Conservation (phyloP, 2,113 vertebrate species). For the Myiozetetes cayanensis region DNA sequence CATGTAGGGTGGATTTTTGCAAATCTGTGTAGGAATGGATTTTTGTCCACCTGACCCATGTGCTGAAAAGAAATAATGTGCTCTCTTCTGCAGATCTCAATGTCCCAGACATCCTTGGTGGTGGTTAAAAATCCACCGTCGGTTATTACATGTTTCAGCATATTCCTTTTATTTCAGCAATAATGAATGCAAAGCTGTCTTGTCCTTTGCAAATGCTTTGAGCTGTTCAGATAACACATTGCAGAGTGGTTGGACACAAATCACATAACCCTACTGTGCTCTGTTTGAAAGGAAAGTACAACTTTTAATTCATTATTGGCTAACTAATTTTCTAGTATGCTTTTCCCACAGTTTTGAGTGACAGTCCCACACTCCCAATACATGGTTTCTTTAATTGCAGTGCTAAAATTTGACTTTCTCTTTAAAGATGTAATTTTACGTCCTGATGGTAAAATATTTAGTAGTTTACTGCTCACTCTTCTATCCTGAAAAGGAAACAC, state of each 20-base stretch:
- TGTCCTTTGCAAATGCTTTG: constrained; percentile 20
- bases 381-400: neutral
- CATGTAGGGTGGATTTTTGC: neutral
- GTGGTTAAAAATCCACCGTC: neutral
- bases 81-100: neutral
- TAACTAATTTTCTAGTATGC: constrained; percentile 24
- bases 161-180: constrained; percentile 8
- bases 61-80: neutral
- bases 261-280: neutral
- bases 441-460: neutral
- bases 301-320: constrained; percentile 23
- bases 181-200: constrained; percentile 40
- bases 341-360: constrained; percentile 13
- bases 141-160: neutral
- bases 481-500: constrained; percentile 5
- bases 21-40: neutral
- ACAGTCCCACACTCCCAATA: neutral
- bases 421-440: neutral
- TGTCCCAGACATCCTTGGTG: neutral
- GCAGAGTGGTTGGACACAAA: neutral
- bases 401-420: neutral
- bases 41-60: neutral
- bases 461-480: constrained; percentile 18
- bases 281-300: constrained; percentile 13
- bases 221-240: constrained; percentile 22